Evolutionary conservation across 2,113 vertebrate species (phyloP).

Genomic region (Mormyrus lacerda): DNA sequence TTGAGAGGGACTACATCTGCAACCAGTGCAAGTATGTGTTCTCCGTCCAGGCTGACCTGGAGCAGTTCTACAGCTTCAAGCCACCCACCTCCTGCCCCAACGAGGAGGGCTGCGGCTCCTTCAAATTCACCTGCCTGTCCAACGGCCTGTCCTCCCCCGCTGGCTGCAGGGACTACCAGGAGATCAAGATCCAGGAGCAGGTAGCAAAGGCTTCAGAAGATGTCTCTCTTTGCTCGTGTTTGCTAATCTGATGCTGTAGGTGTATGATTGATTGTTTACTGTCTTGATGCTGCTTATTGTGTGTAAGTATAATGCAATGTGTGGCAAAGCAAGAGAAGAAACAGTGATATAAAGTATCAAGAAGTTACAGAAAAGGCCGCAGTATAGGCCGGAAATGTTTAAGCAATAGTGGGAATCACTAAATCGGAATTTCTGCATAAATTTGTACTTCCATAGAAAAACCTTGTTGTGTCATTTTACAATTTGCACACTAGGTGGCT

Average conservation of each 20-base stretch:
- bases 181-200: slow-evolving; percentile 97
- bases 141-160: slow-evolving; percentile 60
- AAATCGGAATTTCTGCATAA: not conserved
- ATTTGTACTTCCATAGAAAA: not conserved
- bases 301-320: not conserved
- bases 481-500: slow-evolving; percentile 7
- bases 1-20: slow-evolving; percentile 85
- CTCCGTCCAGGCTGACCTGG: slow-evolving; percentile 70
- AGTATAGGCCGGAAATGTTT: not conserved
- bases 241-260: not conserved
- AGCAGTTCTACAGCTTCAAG: slow-evolving; percentile 75
- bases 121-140: slow-evolving; percentile 78
- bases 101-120: slow-evolving; percentile 71
- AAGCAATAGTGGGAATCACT: not conserved
- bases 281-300: not conserved
- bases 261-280: not conserved
- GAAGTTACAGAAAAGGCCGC: not conserved
- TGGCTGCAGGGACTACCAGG: slow-evolving; percentile 86
- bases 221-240: not conserved
- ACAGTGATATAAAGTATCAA: not conserved
- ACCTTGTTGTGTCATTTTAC: not conserved
- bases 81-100: slow-evolving; percentile 67
- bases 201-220: slow-evolving; percentile 43
- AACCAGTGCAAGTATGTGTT: slow-evolving; percentile 80
- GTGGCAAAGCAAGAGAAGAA: not conserved